Evolutionary conservation across 23 tunicate genomes (phyloP), one percentile per base, ranked within the genome.

Genomic region (Ciona savignyi): DNA sequence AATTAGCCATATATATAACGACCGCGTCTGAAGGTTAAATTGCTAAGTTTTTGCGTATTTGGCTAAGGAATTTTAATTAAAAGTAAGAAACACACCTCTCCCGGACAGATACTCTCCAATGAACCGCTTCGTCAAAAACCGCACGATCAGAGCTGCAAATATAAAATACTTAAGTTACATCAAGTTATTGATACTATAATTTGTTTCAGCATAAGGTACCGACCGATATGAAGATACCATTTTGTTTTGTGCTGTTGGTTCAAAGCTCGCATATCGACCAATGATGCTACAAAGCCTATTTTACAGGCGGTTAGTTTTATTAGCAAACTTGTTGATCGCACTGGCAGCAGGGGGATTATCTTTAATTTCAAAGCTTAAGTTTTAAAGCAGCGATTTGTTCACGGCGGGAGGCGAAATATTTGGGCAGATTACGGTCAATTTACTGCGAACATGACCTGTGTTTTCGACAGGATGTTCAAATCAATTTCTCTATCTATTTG

Each of bases 371-470:
- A 42, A 42, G 56, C 56, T 42, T 42, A 42, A n/a, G n/a, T n/a
- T n/a, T n/a, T n/a, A n/a, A n/a, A 42, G 56, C 56, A 15, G 15
- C 15, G 56, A 42, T 42, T 42, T 15, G 9, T 42, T 6, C 56
- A 42, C 56, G 11, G 56, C 56, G 56, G 56, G 56, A 42, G 56
- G 56, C 56, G 56, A 42, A 42, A 42, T 42, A 42, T 42, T 42
- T 42, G 56, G 9, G 56, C 11, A 42, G 56, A 42, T 42, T 42
- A 42, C 56, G 56, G 56, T 15, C 9, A 42, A 42, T 42, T 42
- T 42, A 42, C 56, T 9, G 15, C 56, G 9, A 42, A 42, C 56
- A 6, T 42, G 56, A n/a, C 56, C 56, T 15, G 56, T 42, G 56
- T 42, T 42, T 42, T 42, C 56, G 15, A 6, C 15, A 15, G 15